Base-by-base conservation (phyloP, 1,140 invertebrate species). In the Eupristina koningsbergeri region DNA sequence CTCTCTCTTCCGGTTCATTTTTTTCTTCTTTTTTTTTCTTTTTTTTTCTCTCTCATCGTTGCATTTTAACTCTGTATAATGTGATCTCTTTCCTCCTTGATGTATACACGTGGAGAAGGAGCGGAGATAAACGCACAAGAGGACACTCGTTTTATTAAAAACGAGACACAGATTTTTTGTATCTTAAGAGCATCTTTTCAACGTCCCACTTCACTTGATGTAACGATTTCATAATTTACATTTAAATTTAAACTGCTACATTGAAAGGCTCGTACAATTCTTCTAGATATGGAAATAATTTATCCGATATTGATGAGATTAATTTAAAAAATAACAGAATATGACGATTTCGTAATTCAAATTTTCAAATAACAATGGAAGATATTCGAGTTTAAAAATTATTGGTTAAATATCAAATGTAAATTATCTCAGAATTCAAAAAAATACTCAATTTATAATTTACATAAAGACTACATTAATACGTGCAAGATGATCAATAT, bases 61-160 rank as follows among this genome's bases (percentile, higher is more conserved):
- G 76, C 69, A 64, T 76, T 76, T 83, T 83, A 45, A 73, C 76
- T 83, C 76, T 83, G 61, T 61, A 74, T 64, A 31, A 34, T 74
- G 45, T 34, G 47, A 29, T 47, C 45, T 45, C 63, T 29, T 15
- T 47, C 11, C 50, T 22, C 39, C 31, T 6, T 50, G 9, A n/a
- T 79, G 9, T 22, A 53, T n/a, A 71, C 45, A 19, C 69, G 50
- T 58, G 26, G 26, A 26, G 26, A 58, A 58, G 5, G 53, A 26
- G 19, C 26, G 22, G 9, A 58, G 53, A 2, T 26, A 58, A 58
- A 58, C 26, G 22, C 22, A 58, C 2, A 22, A 5, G 53, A 5
- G 13, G 5, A 53, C n/a, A 34, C 1, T 64, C n/a, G 58, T 81
- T 81, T 73, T 74, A 81, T 81, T 74, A 74, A 80, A 80, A 71